Evolutionary conservation across 2,888 invertebrate species (phyloP).

Genomic region (Mythimna vitellina): DNA sequence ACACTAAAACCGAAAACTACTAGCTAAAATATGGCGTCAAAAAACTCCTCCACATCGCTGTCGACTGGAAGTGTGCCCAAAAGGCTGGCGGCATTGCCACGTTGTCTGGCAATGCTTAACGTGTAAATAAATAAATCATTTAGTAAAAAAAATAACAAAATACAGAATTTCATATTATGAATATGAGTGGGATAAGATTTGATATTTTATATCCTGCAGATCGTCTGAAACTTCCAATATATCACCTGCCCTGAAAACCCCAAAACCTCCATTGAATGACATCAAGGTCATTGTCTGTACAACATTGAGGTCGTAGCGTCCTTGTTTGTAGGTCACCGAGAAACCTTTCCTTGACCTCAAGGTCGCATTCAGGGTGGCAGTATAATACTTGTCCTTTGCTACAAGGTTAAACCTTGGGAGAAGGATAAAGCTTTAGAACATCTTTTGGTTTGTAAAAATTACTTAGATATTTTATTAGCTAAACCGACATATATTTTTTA

Average conservation of each 20-base stretch:
- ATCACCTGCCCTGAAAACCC: background rate
- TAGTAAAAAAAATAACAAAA: too few species aligned
- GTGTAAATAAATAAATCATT: too few species aligned
- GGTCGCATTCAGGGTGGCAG: conserved; percentile 21
- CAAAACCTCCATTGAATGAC: background rate
- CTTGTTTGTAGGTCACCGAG: background rate
- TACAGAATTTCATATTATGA: too few species aligned
- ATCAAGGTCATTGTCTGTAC: conserved; percentile 8
- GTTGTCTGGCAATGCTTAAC: too few species aligned
- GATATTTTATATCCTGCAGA: too few species aligned
- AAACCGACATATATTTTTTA: too few species aligned
- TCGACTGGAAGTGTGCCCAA: too few species aligned
- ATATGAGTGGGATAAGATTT: too few species aligned
- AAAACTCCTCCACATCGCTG: too few species aligned
- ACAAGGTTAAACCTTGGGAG: conserved; percentile 25
- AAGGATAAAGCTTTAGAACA: conserved; percentile 3
- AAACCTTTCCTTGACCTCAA: conserved; percentile 16
- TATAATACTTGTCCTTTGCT: background rate
- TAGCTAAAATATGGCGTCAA: too few species aligned
- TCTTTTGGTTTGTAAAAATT: background rate
- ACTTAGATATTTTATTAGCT: background rate
- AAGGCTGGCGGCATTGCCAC: too few species aligned
- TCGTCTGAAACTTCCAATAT: background rate
- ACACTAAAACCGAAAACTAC: too few species aligned
- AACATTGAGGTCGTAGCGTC: conserved; percentile 3